Base-by-base conservation (phyloP, 2,888 invertebrate species). In the Mesorhabditis belari region DNA sequence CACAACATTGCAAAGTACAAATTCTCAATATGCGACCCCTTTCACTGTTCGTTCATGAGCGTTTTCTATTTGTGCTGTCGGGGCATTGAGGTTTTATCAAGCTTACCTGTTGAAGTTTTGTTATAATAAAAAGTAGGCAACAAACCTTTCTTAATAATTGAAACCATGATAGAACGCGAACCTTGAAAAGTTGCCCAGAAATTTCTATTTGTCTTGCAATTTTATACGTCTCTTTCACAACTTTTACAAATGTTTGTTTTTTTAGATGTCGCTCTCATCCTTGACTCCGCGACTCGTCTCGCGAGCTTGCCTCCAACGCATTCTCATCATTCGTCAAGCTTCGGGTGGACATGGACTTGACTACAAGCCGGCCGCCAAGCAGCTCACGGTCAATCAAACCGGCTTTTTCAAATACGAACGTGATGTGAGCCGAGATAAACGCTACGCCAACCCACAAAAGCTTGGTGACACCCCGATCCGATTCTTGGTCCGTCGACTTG, bases 361-460 rank as follows among this genome's bases (percentile, higher is more conserved):
- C 44, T 59, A 63, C 29, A 57, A 60, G 23, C 63, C 58, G 44
- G n/a, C n/a, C n/a, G n/a, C n/a, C n/a, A 19, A 12, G 57, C 49
- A 23, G 59, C 49, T 44, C 24, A n/a, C 44, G 12, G 44, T 65
- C 51, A 61, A 63, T 58, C 65, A 67, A n/a, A 53, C 55, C 27
- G 77, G 77, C 53, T 73, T 67, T 62, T 73, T 76, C 73, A 67
- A 67, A 52, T 77, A 77, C 61, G 73, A 75, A 54, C 67, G 77
- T 25, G 76, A 77, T 57, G 62, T 73, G 25, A 77, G 76, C 19
- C 71, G 76, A 49, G 77, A 77, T 60, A 67, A 66, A 61, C 65
- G 71, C 49, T 74, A 71, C 68, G 50, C 70, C 57, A 69, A 70
- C 58, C 76, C 77, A 55, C 74, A 73, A 61, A 75, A 77, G 66